These are phyloP conservation scores for Ellobius talpinus DNA, from an alignment of 2,113 vertebrate genomes.

Conservation along the genomic window DNA sequence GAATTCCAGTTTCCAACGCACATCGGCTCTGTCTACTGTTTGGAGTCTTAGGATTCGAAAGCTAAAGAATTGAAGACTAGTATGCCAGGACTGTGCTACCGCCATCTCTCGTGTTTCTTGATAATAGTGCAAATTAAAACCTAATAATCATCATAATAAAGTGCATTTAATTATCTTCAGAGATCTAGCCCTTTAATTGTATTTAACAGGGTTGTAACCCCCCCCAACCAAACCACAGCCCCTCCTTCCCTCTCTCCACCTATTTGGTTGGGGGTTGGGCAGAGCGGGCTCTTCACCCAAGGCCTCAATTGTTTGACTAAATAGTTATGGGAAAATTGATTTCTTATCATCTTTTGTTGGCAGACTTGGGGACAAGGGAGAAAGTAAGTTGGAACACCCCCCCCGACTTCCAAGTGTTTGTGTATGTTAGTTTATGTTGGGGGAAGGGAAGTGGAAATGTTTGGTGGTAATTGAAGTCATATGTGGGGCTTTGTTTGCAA, in stretches of 20 bases:
- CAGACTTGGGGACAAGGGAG: constrained; percentile 56
- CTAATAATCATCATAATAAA: constrained; percentile 82
- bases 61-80: constrained; percentile 21
- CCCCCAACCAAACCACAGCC: constrained; percentile 70
- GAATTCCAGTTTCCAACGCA: constrained; percentile 54
- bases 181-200: constrained; percentile 82
- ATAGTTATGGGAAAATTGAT: neutral
- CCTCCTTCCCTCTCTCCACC: neutral
- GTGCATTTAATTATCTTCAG: constrained; percentile 83
- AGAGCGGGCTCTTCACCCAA: neutral
- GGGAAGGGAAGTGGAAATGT: constrained; percentile 74
- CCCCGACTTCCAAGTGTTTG: constrained; percentile 48
- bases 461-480: constrained; percentile 81
- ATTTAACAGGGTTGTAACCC: constrained; percentile 82
- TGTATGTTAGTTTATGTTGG: constrained; percentile 74
- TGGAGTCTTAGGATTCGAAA: constrained; percentile 60
- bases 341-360: constrained; percentile 60
- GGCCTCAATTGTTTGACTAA: constrained; percentile 36
- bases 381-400: constrained; percentile 67
- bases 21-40: constrained; percentile 17
- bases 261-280: constrained; percentile 36
- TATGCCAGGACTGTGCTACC: constrained; percentile 41
- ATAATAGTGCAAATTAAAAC: constrained; percentile 80
- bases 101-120: constrained; percentile 63
- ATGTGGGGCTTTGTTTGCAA: constrained; percentile 73